phyloP scores from a whole-genome alignment of 2,888 invertebrate genomes.

The Chydorus sphaericus region DNA sequence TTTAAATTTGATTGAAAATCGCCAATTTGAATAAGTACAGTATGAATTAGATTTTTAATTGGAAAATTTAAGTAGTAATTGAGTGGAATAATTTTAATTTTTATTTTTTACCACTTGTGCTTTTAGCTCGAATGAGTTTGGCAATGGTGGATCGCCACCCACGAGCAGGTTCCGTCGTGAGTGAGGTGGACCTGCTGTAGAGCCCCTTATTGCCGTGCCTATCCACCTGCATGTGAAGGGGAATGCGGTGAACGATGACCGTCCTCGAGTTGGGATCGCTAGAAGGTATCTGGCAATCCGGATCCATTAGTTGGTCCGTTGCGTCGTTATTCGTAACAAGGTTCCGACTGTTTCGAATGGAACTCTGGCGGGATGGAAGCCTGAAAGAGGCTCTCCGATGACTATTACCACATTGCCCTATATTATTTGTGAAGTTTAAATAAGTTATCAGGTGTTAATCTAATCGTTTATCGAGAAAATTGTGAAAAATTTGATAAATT shows the following conservation, averaged over 20 bases:
- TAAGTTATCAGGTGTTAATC: no score
- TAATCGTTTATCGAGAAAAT: no score
- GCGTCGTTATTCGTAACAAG: neutral
- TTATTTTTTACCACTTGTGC: slow-evolving; percentile 12
- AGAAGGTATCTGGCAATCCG: neutral
- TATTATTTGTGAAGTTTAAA: no score
- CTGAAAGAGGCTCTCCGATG: neutral
- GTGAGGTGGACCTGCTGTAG: neutral
- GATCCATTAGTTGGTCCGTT: neutral
- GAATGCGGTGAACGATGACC: slow-evolving; percentile 2
- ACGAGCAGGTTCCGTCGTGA: neutral
- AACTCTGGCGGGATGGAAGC: neutral
- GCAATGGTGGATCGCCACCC: slow-evolving; percentile 11
- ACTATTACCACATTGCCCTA: no score
- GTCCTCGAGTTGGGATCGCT: neutral
- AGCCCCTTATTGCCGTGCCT: neutral
- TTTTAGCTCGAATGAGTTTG: slow-evolving; percentile 11
- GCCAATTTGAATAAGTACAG: no score
- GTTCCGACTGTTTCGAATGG: neutral
- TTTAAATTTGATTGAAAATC: no score
- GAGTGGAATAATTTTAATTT: no score
- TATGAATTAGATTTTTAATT: no score
- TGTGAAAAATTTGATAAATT: no score
- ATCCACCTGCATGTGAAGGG: neutral
- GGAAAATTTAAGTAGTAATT: no score